A percentile compares a stretch with the other conserved stretches of the same genome.
phyloP scores from a whole-genome alignment of 2,888 invertebrate species.

The Morpho deidamia region DNA sequence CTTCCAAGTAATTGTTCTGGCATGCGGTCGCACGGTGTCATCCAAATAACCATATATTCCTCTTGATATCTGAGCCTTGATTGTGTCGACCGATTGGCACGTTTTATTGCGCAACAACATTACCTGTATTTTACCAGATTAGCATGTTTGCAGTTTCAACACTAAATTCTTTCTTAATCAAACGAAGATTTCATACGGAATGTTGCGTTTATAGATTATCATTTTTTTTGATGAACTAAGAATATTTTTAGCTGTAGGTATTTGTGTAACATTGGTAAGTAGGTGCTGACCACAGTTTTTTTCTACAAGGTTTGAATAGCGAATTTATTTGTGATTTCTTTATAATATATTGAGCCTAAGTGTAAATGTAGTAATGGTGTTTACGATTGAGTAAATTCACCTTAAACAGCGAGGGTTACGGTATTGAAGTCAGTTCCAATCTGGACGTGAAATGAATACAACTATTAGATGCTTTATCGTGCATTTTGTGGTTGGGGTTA shows the following conservation, averaged over 20 bases:
- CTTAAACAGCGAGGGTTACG: too few relatives aligned
- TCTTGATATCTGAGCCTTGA: slow-evolving; percentile 54
- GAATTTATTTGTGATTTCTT: too few relatives aligned
- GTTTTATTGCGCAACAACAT: slow-evolving; percentile 30
- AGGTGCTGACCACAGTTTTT: too few relatives aligned
- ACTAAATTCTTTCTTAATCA: slow-evolving; percentile 32
- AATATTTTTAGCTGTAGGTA: not conserved
- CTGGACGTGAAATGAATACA: too few relatives aligned
- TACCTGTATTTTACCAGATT: slow-evolving; percentile 19
- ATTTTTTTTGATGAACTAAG: not conserved
- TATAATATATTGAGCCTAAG: too few relatives aligned
- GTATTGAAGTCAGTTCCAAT: too few relatives aligned
- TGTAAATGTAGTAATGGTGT: too few relatives aligned
- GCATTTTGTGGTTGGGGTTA: too few relatives aligned
- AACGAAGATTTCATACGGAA: slow-evolving; percentile 25
- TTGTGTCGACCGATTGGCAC: slow-evolving; percentile 39
- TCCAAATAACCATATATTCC: slow-evolving; percentile 63
- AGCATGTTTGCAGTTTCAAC: slow-evolving; percentile 32
- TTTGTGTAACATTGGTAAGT: too few relatives aligned
- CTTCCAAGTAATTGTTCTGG: slow-evolving; percentile 59
- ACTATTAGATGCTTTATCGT: too few relatives aligned
- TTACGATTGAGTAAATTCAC: too few relatives aligned
- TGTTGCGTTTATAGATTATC: slow-evolving; percentile 16
- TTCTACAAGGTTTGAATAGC: too few relatives aligned
- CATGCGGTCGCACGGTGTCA: slow-evolving; percentile 63